Evolutionary conservation across 1,140 invertebrate genomes (phyloP).

Genomic region (Portunus trituberculatus): DNA sequence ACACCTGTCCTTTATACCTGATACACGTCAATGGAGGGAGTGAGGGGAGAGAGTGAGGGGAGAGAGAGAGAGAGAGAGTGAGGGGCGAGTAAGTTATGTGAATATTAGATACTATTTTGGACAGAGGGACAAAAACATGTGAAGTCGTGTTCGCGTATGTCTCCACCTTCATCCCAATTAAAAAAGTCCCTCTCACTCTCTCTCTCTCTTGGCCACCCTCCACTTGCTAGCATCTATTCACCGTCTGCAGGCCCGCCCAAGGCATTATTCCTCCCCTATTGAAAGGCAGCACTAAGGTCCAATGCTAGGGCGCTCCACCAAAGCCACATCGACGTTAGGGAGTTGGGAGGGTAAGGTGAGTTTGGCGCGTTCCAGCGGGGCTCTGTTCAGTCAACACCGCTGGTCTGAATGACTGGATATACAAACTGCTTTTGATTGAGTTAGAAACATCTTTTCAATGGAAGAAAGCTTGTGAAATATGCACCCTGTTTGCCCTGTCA

Average conservation of each 20-base stretch:
- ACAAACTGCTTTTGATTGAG: conserved; percentile 73
- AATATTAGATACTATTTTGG: neutral
- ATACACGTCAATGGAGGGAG: neutral
- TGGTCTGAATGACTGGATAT: conserved; percentile 69
- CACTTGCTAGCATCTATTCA: conserved; percentile 69
- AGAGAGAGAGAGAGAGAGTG: no score
- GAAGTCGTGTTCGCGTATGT: neutral
- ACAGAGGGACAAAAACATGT: neutral
- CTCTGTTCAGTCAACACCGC: conserved; percentile 59
- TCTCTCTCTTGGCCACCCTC: conserved; percentile 9
- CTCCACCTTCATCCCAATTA: neutral
- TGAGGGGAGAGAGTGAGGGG: no score
- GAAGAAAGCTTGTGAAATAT: conserved; percentile 73
- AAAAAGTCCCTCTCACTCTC: neutral
- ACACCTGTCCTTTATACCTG: neutral
- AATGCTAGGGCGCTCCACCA: conserved; percentile 46
- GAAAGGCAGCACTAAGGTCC: conserved; percentile 65
- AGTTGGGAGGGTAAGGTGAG: neutral
- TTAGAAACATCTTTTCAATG: conserved; percentile 71
- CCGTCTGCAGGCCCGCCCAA: conserved; percentile 49
- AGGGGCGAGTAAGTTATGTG: neutral
- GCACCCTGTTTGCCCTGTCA: conserved; percentile 70
- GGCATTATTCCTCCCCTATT: conserved; percentile 70
- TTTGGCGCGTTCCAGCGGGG: conserved; percentile 30
- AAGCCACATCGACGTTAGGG: neutral